A percentile compares a stretch with the other conserved stretches of the same genome.
phyloP scores from a whole-genome alignment of 2,797 vertebrate species.

The Myotis planiceps region DNA sequence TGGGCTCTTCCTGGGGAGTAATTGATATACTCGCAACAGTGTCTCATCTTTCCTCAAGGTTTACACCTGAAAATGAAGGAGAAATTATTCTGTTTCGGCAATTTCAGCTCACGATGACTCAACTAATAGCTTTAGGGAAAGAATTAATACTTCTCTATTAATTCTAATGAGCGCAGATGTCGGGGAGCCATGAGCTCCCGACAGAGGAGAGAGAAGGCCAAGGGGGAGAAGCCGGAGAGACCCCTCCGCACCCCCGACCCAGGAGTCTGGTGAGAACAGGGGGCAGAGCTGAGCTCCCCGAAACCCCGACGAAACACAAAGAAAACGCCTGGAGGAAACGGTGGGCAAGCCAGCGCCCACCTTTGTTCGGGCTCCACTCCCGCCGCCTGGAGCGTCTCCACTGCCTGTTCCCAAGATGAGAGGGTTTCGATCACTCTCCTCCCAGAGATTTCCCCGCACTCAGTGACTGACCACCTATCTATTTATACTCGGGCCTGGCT shows the following conservation, averaged over 20 bases:
- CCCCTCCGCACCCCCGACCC: not conserved
- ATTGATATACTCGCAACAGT: not conserved
- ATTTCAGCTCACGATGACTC: slow-evolving; percentile 14
- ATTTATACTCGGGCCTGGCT: not conserved
- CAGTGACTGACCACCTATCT: accelerated
- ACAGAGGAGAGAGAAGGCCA: not conserved
- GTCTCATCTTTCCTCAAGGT: slow-evolving; percentile 51
- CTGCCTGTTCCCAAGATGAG: not conserved
- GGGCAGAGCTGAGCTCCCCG: accelerated
- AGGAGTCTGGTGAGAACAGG: not conserved
- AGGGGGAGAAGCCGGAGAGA: not conserved
- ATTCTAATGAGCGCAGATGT: slow-evolving; percentile 8
- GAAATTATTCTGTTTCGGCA: slow-evolving; percentile 50
- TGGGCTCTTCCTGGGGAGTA: not conserved
- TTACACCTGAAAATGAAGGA: not conserved
- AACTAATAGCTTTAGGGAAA: slow-evolving; percentile 56
- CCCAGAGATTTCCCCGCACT: not conserved
- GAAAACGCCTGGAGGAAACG: not conserved
- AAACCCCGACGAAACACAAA: too few relatives aligned
- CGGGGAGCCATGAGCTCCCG: not conserved
- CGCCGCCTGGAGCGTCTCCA: accelerated
- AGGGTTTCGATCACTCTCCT: not conserved
- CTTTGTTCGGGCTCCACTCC: not conserved
- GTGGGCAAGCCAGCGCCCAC: not conserved
- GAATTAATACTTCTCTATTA: slow-evolving; percentile 55